A percentile compares a stretch with the other conserved stretches of the same genome.
Evolutionary conservation across 2,888 invertebrate genomes (phyloP).

Genomic region (Pardosa pseudoannulata): DNA sequence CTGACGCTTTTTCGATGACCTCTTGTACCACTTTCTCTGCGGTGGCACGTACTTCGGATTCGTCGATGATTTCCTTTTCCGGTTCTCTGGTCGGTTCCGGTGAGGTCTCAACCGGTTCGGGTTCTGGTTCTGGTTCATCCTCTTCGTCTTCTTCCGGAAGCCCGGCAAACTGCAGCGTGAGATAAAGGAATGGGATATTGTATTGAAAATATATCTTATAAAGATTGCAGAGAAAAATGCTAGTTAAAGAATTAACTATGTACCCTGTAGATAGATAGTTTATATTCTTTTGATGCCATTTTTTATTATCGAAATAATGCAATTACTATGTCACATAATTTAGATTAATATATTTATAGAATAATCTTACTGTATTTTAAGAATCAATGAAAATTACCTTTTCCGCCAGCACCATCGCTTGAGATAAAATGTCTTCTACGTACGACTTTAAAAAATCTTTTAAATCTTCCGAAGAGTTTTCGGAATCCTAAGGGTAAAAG

Average conservation of each 20-base stretch:
- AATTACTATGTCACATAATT: too few species aligned
- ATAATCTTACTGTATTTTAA: too few species aligned
- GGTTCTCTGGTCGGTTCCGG: neutral
- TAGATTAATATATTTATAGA: too few species aligned
- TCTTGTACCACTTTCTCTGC: constrained; percentile 59
- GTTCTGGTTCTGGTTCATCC: neutral
- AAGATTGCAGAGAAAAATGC: too few species aligned
- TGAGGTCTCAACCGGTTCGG: neutral
- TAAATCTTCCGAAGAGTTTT: constrained; percentile 26
- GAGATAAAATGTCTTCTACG: constrained; percentile 36
- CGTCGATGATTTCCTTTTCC: constrained; percentile 22
- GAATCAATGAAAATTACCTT: constrained; percentile 50
- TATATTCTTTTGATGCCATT: too few species aligned
- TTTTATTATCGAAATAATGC: too few species aligned
- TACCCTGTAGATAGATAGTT: too few species aligned
- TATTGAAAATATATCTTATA: too few species aligned
- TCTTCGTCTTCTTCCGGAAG: constrained; percentile 46
- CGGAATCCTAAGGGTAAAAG: neutral
- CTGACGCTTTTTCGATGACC: constrained; percentile 46
- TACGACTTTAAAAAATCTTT: constrained; percentile 32
- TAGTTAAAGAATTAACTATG: too few species aligned
- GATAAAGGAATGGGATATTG: too few species aligned
- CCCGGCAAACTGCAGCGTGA: constrained; percentile 45
- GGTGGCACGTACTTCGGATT: constrained; percentile 25
- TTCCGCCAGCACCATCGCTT: constrained; percentile 62